These are phyloP conservation scores for Aptenodytes forsteri DNA, from an alignment of 2,113 vertebrate genomes.

Conservation along the genomic window DNA sequence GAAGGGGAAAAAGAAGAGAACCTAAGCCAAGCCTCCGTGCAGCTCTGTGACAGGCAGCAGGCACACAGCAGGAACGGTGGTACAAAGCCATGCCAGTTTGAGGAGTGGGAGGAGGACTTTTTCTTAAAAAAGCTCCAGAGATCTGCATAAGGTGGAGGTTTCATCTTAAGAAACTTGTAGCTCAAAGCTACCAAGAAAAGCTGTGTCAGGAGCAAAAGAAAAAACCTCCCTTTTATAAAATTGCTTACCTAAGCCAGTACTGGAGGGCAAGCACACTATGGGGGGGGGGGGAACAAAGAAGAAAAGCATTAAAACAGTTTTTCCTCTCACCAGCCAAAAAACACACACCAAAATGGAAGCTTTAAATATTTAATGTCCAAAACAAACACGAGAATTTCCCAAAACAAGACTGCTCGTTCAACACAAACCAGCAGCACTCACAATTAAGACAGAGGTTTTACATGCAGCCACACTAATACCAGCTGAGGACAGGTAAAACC, in stretches of 20 bases:
- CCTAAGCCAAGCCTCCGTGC: neutral
- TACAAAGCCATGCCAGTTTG: neutral
- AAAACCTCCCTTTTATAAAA: neutral
- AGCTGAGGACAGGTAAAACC: neutral
- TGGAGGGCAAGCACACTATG: neutral
- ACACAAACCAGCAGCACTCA: neutral
- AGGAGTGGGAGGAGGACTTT: neutral
- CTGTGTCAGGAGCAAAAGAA: neutral
- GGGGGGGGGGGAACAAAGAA: neutral
- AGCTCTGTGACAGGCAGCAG: neutral
- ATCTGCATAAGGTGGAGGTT: neutral
- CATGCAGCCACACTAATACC: neutral
- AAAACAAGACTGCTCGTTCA: neutral
- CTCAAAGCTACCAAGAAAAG: neutral
- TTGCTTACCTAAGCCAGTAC: neutral
- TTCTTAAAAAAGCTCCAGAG: neutral
- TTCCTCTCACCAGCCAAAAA: neutral
- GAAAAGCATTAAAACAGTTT: neutral
- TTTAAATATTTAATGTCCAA: conserved; percentile 40
- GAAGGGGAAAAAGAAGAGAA: neutral
- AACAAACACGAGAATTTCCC: conserved; percentile 1
- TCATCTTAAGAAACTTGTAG: neutral
- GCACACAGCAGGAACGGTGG: neutral
- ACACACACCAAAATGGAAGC: neutral
- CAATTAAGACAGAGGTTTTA: neutral